Evolutionary conservation across 2,797 vertebrate species (phyloP).

Genomic region (Hemibagrus guttatus): DNA sequence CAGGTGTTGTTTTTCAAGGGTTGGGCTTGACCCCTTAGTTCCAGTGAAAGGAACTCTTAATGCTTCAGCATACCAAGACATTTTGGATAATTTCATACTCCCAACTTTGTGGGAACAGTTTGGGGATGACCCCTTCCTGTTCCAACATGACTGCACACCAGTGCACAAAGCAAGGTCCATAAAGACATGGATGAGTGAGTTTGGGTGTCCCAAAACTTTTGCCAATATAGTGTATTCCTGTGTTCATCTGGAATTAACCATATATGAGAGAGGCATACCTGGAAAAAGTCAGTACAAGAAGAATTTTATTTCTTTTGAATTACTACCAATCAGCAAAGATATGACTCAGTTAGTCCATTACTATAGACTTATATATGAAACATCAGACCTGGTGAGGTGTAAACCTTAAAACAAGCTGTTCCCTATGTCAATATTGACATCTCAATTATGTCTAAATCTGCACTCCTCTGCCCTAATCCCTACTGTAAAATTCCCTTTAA

Average conservation of each 20-base stretch:
- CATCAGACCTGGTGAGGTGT: neutral
- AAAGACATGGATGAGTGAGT: no score
- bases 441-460: neutral
- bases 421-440: neutral
- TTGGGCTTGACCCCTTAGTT: no score
- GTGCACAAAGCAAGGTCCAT: no score
- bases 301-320: neutral
- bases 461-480: neutral
- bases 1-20: no score
- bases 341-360: neutral
- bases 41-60: no score
- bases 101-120: no score
- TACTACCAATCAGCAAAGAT: neutral
- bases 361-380: neutral
- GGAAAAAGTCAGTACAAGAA: neutral
- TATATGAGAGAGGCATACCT: neutral
- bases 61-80: no score
- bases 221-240: neutral
- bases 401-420: conserved; percentile 3
- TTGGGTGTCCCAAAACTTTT: no score
- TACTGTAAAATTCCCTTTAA: conserved; percentile 4
- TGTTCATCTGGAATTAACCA: neutral
- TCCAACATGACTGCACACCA: no score
- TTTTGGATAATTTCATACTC: no score
- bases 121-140: no score